A percentile compares a stretch with the other conserved stretches of the same genome.
These are phyloP conservation scores for Quadroppia sp. DNA, from an alignment of 2,888 invertebrate genomes.

Conservation along the genomic window DNA sequence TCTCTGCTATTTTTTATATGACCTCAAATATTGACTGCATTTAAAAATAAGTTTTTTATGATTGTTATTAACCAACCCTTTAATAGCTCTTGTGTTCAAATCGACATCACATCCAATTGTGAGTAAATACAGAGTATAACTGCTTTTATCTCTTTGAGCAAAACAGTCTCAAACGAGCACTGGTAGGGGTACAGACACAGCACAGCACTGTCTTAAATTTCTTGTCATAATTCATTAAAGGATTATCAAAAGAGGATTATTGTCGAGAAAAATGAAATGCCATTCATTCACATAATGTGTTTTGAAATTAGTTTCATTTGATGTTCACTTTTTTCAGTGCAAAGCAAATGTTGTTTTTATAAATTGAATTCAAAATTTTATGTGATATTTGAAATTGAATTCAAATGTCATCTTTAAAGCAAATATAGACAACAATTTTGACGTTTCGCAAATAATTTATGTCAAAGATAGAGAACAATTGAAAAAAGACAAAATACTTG, in stretches of 20 bases:
- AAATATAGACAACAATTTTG: neutral
- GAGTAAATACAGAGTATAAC: neutral
- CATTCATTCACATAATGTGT: constrained; percentile 18
- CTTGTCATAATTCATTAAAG: constrained; percentile 36
- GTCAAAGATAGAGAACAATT: neutral
- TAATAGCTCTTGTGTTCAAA: constrained; percentile 17
- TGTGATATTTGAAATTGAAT: constrained; percentile 8
- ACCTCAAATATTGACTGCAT: constrained; percentile 22
- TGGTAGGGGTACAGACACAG: neutral
- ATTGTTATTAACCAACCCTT: constrained; percentile 26
- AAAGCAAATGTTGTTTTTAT: too few relatives aligned
- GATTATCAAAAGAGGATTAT: constrained; percentile 32
- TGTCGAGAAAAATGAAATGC: constrained; percentile 12
- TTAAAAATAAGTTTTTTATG: constrained; percentile 27
- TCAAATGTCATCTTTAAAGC: neutral
- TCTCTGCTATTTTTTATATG: constrained; percentile 12
- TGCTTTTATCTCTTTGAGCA: neutral
- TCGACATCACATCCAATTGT: constrained; percentile 13
- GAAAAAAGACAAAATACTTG: neutral
- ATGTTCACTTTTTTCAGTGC: neutral
- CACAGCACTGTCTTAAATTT: constrained; percentile 16
- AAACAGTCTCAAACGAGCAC: neutral
- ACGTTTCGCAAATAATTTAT: neutral
- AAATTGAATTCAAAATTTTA: neutral
- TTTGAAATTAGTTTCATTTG: neutral